Evolutionary conservation across 2,797 vertebrate genomes (phyloP), one percentile per base, ranked within the genome.

Genomic region (Malurus splendens): DNA sequence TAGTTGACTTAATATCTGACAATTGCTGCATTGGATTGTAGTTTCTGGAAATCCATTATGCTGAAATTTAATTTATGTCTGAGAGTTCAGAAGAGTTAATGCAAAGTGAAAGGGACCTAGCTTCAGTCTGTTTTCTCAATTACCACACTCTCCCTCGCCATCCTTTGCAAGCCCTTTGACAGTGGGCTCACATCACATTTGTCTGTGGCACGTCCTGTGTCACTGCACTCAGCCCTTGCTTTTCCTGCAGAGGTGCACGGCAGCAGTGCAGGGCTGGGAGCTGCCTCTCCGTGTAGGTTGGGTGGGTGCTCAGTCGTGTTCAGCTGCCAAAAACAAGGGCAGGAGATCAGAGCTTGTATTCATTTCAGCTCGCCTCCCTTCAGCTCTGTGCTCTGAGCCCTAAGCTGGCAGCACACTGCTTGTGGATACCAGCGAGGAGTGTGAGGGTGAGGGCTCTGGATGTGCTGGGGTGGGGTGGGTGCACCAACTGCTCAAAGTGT

Each of bases 361-460:
- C 20, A 0, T 47, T 45, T 18, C 70, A 68, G 38, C 64, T 68
- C 0, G 0, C 19, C 32, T 12, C 19, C 14, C 20, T 61, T 18
- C 27, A 56, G 67, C 57, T 62, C 48, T 10, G 11, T 24, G 42
- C 68, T 44, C 76, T 48, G 83, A 17, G 25, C 55, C 38, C 20
- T 18, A 42, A 5, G 52, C 44, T 56, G 48, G 51, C 72, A 20
- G 50, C 5, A 23, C 15, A 0, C 13, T 12, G 3, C 4, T 0
- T 48, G 38, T 41, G 76, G 25, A 8, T 9, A 25, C 27, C 72
- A 32, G 22, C 12, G 44, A 41, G 20, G 11, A 11, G 22, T 52
- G 18, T 22, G 75, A 59, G 47, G 6, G 33, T 1, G 0, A 66
- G 62, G 48, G 18, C 33, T 36, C 19, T 47, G 18, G 4, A 7